Conservation (phyloP, 1,140 invertebrate genomes). For the Papilio machaon region DNA sequence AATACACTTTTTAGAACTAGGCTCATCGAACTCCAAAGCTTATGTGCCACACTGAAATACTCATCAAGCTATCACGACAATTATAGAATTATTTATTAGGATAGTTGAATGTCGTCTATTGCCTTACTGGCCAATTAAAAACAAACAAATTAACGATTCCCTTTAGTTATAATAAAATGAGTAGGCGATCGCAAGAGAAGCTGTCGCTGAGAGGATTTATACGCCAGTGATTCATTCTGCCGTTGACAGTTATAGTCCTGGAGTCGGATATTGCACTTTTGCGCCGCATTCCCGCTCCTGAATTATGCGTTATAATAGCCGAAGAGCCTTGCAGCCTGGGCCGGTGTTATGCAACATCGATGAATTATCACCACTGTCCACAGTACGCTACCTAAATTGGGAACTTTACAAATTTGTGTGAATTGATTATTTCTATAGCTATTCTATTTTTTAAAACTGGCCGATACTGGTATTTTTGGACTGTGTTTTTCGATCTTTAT, state of each 20-base stretch:
- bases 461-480: neutral
- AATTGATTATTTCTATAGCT: neutral
- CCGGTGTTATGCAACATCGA: conserved; percentile 34
- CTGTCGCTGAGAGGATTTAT: conserved; percentile 70
- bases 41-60: neutral
- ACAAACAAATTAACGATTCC: conserved; percentile 39
- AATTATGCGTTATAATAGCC: conserved; percentile 71
- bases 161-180: conserved; percentile 52
- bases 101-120: conserved; percentile 2
- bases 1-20: conserved; percentile 45
- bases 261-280: conserved; percentile 74
- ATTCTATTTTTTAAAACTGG: neutral
- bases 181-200: conserved; percentile 52
- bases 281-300: conserved; percentile 63
- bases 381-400: neutral
- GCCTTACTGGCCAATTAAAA: conserved; percentile 27
- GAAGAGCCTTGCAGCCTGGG: conserved; percentile 47
- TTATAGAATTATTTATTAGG: conserved; percentile 16
- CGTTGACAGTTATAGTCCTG: conserved; percentile 72
- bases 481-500: neutral
- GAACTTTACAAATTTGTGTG: neutral
- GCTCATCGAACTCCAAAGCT: neutral
- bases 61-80: neutral
- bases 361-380: neutral
- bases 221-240: conserved; percentile 70